A percentile compares a stretch with the other conserved stretches of the same genome.
These are phyloP conservation scores for Rhingia rostrata DNA, from an alignment of 2,888 invertebrate genomes.

Conservation along the genomic window DNA sequence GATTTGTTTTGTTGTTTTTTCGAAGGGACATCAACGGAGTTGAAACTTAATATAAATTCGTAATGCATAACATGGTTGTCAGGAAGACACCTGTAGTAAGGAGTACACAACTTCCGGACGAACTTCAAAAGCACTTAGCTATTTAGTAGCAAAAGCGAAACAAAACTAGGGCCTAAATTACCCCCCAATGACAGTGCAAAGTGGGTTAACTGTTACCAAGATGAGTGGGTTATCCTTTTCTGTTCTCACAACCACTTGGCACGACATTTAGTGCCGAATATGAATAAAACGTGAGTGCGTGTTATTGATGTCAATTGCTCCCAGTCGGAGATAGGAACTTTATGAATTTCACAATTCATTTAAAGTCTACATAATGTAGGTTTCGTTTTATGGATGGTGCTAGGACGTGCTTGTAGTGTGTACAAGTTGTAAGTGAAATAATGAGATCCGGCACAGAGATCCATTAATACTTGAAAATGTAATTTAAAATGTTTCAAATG, in stretches of 20 bases:
- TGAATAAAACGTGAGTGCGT: constrained; percentile 43
- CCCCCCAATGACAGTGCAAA: constrained; percentile 24
- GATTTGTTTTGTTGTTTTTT: not conserved
- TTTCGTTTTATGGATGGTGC: not conserved
- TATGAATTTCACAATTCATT: constrained; percentile 24
- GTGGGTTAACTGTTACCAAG: not conserved
- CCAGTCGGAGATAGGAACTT: not conserved
- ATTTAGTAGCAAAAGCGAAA: constrained; percentile 45
- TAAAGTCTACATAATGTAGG: not conserved
- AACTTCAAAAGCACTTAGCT: constrained; percentile 46
- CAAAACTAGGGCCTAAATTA: constrained; percentile 34
- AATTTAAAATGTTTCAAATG: not conserved
- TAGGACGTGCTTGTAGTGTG: constrained; percentile 5
- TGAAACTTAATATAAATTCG: not conserved
- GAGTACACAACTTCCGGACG: constrained; percentile 5
- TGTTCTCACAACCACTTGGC: constrained; percentile 34
- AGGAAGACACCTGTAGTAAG: constrained; percentile 3
- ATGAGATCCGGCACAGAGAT: not conserved
- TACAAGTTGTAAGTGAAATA: not conserved
- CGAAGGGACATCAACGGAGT: not conserved
- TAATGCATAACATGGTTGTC: not conserved
- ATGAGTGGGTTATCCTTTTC: constrained; percentile 28
- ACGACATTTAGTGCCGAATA: constrained; percentile 43
- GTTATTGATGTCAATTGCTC: constrained; percentile 59
- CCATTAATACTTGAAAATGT: not conserved